A percentile compares a stretch with the other conserved stretches of the same genome.
Evolutionary conservation across 2,113 vertebrate genomes (phyloP).

Genomic region (Corapipo altera): DNA sequence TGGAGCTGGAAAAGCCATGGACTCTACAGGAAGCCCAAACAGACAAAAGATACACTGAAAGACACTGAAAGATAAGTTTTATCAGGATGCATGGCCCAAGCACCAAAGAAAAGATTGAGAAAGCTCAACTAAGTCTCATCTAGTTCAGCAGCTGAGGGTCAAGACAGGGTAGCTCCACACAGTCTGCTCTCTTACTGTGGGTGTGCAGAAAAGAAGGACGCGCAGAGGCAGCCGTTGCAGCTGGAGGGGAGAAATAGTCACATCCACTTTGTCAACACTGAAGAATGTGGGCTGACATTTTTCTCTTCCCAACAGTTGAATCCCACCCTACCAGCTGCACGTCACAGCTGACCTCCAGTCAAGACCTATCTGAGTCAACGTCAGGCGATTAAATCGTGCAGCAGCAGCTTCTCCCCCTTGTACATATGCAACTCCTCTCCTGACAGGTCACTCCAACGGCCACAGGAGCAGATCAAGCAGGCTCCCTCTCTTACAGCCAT

Average conservation of each 20-base stretch:
- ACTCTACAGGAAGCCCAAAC: not conserved
- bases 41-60: not conserved
- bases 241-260: conserved; percentile 38
- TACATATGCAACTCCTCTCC: not conserved
- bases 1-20: not conserved
- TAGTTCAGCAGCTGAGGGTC: not conserved
- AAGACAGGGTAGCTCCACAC: not conserved
- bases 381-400: not conserved
- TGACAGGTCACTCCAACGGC: not conserved
- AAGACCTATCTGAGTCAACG: conserved; percentile 40
- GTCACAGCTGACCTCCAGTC: conserved; percentile 64
- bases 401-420: conserved; percentile 16
- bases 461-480: not conserved
- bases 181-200: not conserved
- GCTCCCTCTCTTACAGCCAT: not conserved
- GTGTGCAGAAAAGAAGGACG: not conserved
- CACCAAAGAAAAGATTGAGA: not conserved
- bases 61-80: not conserved
- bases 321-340: conserved; percentile 58
- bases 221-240: not conserved
- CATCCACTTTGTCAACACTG: not conserved
- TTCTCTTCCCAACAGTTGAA: conserved; percentile 40
- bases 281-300: conserved; percentile 46
- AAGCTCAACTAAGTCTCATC: not conserved
- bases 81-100: not conserved